Conservation (phyloP, 2,888 invertebrate genomes). For the Cabera pusaria region DNA sequence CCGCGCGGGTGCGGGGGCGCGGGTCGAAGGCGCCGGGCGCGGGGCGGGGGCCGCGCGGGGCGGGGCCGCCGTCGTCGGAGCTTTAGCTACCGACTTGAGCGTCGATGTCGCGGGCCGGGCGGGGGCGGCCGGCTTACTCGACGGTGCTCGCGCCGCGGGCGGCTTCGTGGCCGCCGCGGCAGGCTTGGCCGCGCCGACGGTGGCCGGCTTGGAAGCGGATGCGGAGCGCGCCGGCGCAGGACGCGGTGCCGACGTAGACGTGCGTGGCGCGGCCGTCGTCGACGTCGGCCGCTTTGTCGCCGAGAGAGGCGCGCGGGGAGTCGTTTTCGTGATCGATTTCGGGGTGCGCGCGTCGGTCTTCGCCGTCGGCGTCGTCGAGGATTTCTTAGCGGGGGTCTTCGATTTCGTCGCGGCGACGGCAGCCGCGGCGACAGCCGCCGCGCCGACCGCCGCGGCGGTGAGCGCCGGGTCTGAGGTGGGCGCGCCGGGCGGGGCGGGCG, state of each 20-base stretch:
- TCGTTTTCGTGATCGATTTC: constrained; percentile 38
- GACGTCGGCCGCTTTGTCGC: constrained; percentile 39
- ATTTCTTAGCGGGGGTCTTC: constrained; percentile 43
- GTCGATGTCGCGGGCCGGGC: constrained; percentile 34
- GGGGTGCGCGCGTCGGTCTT: constrained; percentile 44
- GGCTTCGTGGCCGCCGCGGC: constrained; percentile 29
- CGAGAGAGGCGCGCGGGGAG: constrained; percentile 41
- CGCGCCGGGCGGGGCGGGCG: constrained; percentile 43
- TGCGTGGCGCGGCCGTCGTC: constrained; percentile 46
- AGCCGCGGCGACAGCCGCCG: constrained; percentile 41
- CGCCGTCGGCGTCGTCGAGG: constrained; percentile 46
- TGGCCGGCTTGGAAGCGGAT: constrained; percentile 27
- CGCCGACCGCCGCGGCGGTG: constrained; percentile 48
- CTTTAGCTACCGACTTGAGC: constrained; percentile 20
- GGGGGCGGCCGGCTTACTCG: constrained; percentile 14
- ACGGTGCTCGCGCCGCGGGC: constrained; percentile 21
- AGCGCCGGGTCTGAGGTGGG: constrained; percentile 48
- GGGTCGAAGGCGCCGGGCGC: constrained; percentile 9
- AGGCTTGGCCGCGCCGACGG: constrained; percentile 20
- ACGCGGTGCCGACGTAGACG: constrained; percentile 32
- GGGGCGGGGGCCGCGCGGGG: constrained; percentile 3
- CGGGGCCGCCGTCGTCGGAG: constrained; percentile 5
- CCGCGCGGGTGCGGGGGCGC: constrained; percentile 14
- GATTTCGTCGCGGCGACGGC: constrained; percentile 38
- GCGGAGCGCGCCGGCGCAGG: constrained; percentile 41